These are phyloP conservation scores for Mimumesa dahlbomi DNA, from an alignment of 2,888 invertebrate species.

Conservation along the genomic window DNA sequence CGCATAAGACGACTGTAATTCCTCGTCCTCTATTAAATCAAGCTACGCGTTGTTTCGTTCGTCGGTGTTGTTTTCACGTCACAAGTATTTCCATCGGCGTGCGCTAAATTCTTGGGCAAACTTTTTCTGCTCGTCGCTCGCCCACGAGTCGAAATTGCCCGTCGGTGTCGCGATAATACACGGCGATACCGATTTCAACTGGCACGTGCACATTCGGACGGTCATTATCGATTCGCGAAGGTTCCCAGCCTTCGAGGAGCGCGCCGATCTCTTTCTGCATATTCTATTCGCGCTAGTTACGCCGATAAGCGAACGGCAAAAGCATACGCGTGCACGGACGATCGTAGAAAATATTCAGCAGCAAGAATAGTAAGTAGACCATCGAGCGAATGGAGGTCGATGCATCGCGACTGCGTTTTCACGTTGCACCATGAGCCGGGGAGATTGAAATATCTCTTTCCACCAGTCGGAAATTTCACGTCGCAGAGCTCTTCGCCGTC, in stretches of 20 bases:
- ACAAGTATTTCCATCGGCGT: too few species aligned
- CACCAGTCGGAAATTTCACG: neutral
- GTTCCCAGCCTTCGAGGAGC: neutral
- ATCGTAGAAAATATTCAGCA: constrained; percentile 11
- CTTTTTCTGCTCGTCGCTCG: too few species aligned
- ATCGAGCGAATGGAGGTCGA: constrained; percentile 50
- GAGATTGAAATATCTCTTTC: neutral
- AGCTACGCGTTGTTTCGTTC: too few species aligned
- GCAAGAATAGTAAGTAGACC: constrained; percentile 59
- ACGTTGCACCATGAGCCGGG: neutral
- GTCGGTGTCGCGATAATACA: too few species aligned
- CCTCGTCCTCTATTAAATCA: too few species aligned
- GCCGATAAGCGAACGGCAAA: constrained; percentile 29
- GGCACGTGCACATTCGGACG: too few species aligned
- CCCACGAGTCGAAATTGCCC: too few species aligned
- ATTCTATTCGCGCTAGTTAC: neutral
- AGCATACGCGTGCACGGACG: constrained; percentile 8
- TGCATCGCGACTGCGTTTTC: constrained; percentile 25
- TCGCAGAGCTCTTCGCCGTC: neutral
- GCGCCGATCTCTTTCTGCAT: neutral
- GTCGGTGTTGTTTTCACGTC: too few species aligned
- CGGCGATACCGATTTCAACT: too few species aligned
- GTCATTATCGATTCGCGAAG: too few species aligned
- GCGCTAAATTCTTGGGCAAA: too few species aligned
- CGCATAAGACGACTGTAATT: too few species aligned